Percentiles rank a stretch among this genome's conserved stretches.
Conservation (phyloP, 1,140 invertebrate species). For the Eciton burchellii region DNA sequence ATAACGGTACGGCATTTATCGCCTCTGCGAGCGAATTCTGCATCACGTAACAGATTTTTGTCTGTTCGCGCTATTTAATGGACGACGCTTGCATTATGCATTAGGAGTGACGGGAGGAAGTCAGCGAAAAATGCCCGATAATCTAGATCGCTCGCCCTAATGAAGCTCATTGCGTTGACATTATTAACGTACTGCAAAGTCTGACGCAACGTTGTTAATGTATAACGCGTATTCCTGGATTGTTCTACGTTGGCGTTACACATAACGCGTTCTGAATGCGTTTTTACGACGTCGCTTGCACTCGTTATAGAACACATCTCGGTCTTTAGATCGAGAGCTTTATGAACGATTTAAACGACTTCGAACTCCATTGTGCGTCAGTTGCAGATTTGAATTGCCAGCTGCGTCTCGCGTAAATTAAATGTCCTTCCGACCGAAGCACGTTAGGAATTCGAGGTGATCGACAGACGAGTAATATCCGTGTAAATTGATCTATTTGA, state of each 20-base stretch:
- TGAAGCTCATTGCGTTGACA: neutral
- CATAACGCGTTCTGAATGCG: neutral
- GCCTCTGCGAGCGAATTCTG: too few relatives aligned
- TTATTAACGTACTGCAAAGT: neutral
- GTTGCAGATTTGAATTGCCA: constrained; percentile 75
- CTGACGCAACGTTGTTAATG: neutral
- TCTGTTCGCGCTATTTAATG: neutral
- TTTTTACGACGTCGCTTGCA: constrained; percentile 27
- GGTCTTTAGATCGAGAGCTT: constrained; percentile 46
- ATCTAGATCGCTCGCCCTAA: neutral
- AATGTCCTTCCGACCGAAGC: constrained; percentile 39
- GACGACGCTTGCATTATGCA: neutral
- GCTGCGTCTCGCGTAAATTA: constrained; percentile 65
- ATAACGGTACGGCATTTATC: neutral
- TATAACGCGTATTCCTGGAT: constrained; percentile 5
- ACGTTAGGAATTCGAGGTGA: constrained; percentile 44
- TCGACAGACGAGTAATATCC: constrained; percentile 9
- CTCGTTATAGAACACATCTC: neutral
- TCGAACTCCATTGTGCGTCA: constrained; percentile 70
- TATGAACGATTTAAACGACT: constrained; percentile 66
- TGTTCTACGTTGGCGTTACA: neutral
- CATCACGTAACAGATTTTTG: neutral
- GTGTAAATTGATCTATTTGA: constrained; percentile 34
- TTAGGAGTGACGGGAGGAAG: neutral
- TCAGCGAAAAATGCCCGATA: neutral